Evolutionary conservation across 1,140 invertebrate species (phyloP), one percentile per base, ranked within the genome.

Genomic region (Cotesia vestalis): DNA sequence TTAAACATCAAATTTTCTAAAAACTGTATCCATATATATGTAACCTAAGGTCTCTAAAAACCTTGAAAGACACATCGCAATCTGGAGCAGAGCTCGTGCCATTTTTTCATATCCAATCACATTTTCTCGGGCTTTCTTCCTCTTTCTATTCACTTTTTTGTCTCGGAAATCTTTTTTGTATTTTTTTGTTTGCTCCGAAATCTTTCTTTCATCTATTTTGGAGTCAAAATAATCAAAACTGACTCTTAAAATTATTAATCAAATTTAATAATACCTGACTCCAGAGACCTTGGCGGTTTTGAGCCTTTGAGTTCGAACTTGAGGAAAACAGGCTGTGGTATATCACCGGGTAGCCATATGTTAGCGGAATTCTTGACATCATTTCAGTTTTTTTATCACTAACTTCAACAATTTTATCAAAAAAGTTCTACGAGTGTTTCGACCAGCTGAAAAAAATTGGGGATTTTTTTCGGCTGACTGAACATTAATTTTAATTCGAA

Each of bases 241-340:
- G 27, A 27, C 63, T 17, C 53, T 70, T 66, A 35, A 74, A 72
- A 70, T 76, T 27, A 27, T 75, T 63, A 75, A 76, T 76, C 67
- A 70, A 61, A 67, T 34, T 46, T 64, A 66, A 52, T 72, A 75
- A 75, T 79, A 76, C 77, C 75, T 78, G 75, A 72, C 59, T 68
- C 53, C 72, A 77, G 74, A 77, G 78, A 78, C 76, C 79, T 78
- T 78, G 77, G 53, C 64, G 66, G 69, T 74, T 76, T 63, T 27
- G 27, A 27, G 27, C 27, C 27, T 74, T 75, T 0, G 40, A 46
- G 52, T 27, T 27, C 27, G 68, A 72, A 35, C 38, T 71, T 52
- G 12, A 35, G 2, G 66, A 57, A 8, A 73, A 53, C 17, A 76
- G 27, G 36, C 75, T 72, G 68, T 71, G 71, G 67, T 72, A 77